Base-by-base conservation (phyloP, 64 coral and sea anemone species). In the Montipora cactus region DNA sequence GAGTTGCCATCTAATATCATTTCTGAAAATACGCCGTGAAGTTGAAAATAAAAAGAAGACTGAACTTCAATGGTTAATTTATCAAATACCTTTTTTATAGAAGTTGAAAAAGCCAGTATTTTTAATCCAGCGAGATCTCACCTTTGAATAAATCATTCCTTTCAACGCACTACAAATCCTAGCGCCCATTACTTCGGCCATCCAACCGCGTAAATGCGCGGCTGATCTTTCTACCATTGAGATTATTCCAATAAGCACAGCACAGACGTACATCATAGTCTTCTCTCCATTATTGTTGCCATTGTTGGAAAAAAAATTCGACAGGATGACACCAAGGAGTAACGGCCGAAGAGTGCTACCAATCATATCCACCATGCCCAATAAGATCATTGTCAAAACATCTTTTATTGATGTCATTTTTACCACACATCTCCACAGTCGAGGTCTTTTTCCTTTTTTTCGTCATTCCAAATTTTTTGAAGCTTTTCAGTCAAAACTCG, bases 381-480 rank as follows among this genome's bases (percentile, higher is more conserved):
- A 46, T 37, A 15, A 5, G 25, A 76, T 16, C 6, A 76, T 37
- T 8, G 5, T 14, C 5, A 76, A 1, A 12, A 76, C 16, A 28
- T 76, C 74, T 15, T 5, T 12, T 0, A 11, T 2, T 4, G 21
- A 5, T 15, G 16, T 8, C 28, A 76, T 76, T 16, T 45, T 76
- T 16, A 47, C 11, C 12, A 76, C 28, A 76, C 74, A 16, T 76
- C 44, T 76, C 74, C 74, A 76, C 4, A 76, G 15, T 76, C 12
- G 53, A 57, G 53, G 74, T 76, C 44, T 76, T 45, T 76, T 76
- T 76, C 9, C 5, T 46, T 45, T 46, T 9, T 45, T 14, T 76
- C n/a, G 37, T 76, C 74, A 13, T 14, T 9, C 89, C 89, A 91
- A 20, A 47, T 16, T 48, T 81, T 79, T 57, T 79, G 49, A 48